A percentile compares a stretch with the other conserved stretches of the same genome.
phyloP scores from a whole-genome alignment of 2,797 vertebrate species.

The Megaceryle alcyon region DNA sequence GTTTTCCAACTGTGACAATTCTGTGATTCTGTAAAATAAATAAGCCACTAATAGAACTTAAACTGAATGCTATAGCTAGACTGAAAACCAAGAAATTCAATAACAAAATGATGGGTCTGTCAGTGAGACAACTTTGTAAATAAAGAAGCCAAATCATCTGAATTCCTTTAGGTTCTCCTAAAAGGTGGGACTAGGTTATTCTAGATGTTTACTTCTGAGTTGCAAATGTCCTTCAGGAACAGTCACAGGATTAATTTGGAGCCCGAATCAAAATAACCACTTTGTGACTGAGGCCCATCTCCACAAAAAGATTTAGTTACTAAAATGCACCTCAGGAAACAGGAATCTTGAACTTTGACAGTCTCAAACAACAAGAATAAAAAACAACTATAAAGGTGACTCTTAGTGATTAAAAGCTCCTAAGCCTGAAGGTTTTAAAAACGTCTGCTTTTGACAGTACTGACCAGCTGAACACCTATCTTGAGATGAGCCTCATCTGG shows the following conservation, averaged over 20 bases:
- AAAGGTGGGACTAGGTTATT: neutral
- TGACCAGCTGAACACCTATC: neutral
- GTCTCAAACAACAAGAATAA: neutral
- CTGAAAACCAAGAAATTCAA: neutral
- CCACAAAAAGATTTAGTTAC: neutral
- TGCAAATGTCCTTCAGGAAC: neutral
- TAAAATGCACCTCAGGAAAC: neutral
- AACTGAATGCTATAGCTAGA: neutral
- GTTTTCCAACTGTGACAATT: no score
- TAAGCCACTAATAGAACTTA: neutral
- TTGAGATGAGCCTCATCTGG: neutral
- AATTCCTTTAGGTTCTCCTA: neutral
- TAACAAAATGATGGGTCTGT: neutral
- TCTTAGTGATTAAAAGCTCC: neutral
- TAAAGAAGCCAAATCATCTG: neutral
- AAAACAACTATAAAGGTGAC: neutral
- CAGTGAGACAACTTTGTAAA: neutral
- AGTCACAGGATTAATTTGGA: neutral
- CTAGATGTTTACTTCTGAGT: neutral
- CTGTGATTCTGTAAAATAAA: neutral
- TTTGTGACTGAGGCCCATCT: neutral
- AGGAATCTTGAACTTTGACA: neutral
- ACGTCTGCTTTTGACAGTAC: neutral
- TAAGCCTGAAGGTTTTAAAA: neutral
- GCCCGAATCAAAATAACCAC: neutral